Conservation (phyloP, 2,113 vertebrate genomes). For the Herpailurus yagouaroundi region DNA sequence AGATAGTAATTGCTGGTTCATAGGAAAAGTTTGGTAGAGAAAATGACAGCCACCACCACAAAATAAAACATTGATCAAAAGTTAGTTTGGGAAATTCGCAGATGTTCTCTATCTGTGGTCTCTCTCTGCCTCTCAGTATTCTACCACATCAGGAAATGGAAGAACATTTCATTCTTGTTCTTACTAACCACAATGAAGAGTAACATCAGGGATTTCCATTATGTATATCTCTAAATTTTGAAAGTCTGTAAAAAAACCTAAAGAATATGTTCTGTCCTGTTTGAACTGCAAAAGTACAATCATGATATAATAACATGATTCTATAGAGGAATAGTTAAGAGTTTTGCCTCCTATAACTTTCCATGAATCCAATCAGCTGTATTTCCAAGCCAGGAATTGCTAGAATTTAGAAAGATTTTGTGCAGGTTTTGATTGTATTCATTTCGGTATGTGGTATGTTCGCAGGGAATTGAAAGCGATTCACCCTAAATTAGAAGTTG, state of each 20-base stretch:
- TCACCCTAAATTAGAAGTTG: background rate
- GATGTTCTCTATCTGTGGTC: background rate
- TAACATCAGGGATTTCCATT: background rate
- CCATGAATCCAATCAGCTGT: background rate
- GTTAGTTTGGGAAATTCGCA: background rate
- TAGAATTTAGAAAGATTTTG: background rate
- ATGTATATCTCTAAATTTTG: background rate
- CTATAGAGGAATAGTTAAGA: background rate
- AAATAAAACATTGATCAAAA: conserved; percentile 1
- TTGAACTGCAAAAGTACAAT: background rate
- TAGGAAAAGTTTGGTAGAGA: background rate
- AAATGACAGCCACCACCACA: background rate
- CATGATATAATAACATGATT: conserved; percentile 1
- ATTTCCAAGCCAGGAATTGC: background rate
- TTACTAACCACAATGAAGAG: background rate
- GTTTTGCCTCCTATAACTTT: background rate
- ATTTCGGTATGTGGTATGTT: background rate
- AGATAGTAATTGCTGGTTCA: background rate
- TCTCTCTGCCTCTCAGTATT: background rate
- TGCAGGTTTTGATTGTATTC: background rate
- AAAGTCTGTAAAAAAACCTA: conserved; percentile 36
- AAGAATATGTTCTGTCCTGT: background rate
- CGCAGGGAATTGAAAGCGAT: background rate
- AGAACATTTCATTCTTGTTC: background rate
- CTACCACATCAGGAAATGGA: background rate